phyloP scores from a whole-genome alignment of 1,140 invertebrate species.

The Heliothis virescens region DNA sequence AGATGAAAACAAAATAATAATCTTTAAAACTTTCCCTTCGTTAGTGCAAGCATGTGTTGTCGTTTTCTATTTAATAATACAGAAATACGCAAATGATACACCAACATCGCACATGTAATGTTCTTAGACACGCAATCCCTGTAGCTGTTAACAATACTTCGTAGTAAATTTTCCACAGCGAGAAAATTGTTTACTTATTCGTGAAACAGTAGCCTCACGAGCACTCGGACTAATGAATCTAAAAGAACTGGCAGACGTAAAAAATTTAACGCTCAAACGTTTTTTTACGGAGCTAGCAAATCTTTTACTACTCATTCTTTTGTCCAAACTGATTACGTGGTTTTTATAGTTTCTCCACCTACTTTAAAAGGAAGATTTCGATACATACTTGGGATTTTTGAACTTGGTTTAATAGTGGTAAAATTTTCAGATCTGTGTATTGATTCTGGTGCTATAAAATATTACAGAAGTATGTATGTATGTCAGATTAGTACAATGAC shows the following conservation, averaged over 20 bases:
- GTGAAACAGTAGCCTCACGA: slow-evolving; percentile 54
- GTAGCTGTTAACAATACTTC: slow-evolving; percentile 62
- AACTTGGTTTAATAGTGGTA: neutral
- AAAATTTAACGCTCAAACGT: slow-evolving; percentile 5
- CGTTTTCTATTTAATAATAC: slow-evolving; percentile 71
- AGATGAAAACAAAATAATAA: slow-evolving; percentile 36
- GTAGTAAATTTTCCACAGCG: slow-evolving; percentile 77
- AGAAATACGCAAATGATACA: slow-evolving; percentile 63
- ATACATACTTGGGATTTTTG: neutral
- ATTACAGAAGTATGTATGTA: no score
- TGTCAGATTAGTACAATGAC: no score
- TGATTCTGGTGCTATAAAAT: no score
- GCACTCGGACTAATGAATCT: slow-evolving; percentile 57
- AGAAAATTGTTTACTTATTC: slow-evolving; percentile 71
- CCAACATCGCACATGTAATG: slow-evolving; percentile 47
- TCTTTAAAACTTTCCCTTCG: slow-evolving; percentile 70
- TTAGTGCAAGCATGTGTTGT: slow-evolving; percentile 56
- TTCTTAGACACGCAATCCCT: slow-evolving; percentile 63
- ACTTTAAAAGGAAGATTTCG: no score
- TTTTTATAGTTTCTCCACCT: neutral
- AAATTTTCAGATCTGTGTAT: neutral
- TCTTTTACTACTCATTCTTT: neutral
- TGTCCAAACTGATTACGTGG: neutral
- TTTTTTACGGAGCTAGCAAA: neutral
- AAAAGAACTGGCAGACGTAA: slow-evolving; percentile 8